Conservation (phyloP, 2,797 vertebrate genomes). For the Parauchenoglanis ngamensis region DNA sequence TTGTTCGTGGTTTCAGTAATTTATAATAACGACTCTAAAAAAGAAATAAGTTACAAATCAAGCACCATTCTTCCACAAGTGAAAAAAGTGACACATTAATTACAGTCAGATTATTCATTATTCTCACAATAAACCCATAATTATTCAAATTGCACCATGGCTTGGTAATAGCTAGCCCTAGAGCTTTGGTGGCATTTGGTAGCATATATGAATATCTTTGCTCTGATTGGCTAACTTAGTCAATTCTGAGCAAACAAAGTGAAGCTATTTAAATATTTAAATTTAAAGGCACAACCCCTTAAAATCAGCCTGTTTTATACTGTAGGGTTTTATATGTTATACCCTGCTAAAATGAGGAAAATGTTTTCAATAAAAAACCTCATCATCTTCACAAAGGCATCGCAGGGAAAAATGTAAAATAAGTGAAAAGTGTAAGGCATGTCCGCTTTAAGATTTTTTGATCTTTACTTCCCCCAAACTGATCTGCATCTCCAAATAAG, state of each 20-base stretch:
- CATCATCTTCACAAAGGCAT: no score
- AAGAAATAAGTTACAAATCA: background rate
- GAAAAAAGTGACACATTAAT: background rate
- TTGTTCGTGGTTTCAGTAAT: background rate
- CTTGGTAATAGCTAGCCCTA: background rate
- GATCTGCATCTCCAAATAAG: background rate
- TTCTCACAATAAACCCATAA: background rate
- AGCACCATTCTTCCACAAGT: background rate
- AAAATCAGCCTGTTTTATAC: no score
- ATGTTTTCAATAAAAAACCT: no score
- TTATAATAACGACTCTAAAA: background rate
- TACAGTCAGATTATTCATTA: background rate
- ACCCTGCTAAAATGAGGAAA: no score
- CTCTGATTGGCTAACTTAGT: no score
- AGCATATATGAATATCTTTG: no score
- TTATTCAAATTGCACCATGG: conserved; percentile 23
- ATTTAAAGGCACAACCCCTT: no score
- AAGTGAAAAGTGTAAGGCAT: no score
- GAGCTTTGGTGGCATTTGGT: background rate
- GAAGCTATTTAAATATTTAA: no score
- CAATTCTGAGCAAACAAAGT: no score
- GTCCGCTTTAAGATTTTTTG: background rate
- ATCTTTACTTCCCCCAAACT: background rate
- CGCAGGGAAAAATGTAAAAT: no score
- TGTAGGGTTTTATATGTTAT: no score